Evolutionary conservation across 35 echinoderm and acorn worm species (phyloP), one percentile per base, ranked within the genome.

Genomic region (Apostichopus parvimensis): DNA sequence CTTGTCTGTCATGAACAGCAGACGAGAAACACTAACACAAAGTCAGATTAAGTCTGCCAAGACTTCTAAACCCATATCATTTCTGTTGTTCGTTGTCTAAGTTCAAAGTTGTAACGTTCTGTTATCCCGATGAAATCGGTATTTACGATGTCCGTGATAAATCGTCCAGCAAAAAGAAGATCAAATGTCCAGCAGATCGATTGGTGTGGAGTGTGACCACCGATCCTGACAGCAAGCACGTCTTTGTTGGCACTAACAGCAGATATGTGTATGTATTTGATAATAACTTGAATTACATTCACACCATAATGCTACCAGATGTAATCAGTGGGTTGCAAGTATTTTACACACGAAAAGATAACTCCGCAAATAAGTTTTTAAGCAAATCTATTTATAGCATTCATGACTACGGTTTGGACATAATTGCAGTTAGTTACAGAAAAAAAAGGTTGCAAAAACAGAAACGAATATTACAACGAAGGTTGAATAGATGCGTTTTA

Each of bases 21-120:
- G 26, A 28, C 26, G 26, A 28, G 26, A 28, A 28, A 28, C 26
- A 28, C 26, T 28, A 28, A 28, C 26, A 28, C 26, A 28, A 28
- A 28, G 26, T 28, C 26, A 28, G 26, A 60, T 60, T 8, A 60
- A 60, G 11, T 8, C 26, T 28, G 57, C 57, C 7, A 60, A 60
- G 7, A 60, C 6, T 60, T 73, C 10, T 73, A 73, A 15, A 65
- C 17, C 70, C 79, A 18, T 53, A 8, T 54, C 79, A 53, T 82
- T 82, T 17, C 14, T 82, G 79, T 56, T 53, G 45, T 18, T 54
- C 54, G 14, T 56, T 82, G 6, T 54, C 79, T 55, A 12, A 82
- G 20, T 82, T 54, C 79, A 82, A 82, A 82, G 9, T 82, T 54
- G 79, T 53, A 82, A 82, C 79, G 55, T 14, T 18, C 12, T 82